phyloP scores from a whole-genome alignment of 2,888 invertebrate species.

The Axea sp. region DNA sequence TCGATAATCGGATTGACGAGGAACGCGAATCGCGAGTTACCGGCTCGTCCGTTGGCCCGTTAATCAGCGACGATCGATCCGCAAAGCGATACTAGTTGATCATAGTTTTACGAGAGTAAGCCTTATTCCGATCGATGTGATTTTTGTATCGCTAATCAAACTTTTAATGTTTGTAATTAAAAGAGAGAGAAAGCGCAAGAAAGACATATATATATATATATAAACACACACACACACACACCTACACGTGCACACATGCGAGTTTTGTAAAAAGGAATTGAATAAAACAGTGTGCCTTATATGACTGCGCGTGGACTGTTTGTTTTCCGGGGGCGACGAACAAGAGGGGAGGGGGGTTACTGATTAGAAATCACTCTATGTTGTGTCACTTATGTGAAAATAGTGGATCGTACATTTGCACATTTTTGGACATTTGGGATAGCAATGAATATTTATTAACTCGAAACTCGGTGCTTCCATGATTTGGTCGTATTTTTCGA shows the following conservation, averaged over 20 bases:
- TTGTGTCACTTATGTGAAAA: constrained; percentile 8
- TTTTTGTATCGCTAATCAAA: constrained; percentile 71
- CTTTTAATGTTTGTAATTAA: constrained; percentile 60
- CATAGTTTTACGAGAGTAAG: constrained; percentile 55
- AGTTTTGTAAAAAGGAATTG: constrained; percentile 23
- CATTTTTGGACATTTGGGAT: constrained; percentile 9
- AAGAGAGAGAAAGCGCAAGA: background rate
- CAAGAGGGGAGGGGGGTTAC: constrained; percentile 16
- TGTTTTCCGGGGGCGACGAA: constrained; percentile 25
- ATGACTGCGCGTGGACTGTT: constrained; percentile 27
- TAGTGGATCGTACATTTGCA: constrained; percentile 13
- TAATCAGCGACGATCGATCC: constrained; percentile 51
- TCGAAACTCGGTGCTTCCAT: too few species aligned
- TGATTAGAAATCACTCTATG: constrained; percentile 22
- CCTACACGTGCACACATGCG: too few species aligned
- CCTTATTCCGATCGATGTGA: constrained; percentile 70
- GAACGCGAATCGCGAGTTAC: constrained; percentile 58
- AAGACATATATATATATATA: too few species aligned
- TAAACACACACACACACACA: too few species aligned
- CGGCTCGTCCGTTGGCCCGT: constrained; percentile 51
- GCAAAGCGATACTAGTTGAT: constrained; percentile 47
- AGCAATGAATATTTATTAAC: constrained; percentile 16
- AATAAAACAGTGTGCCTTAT: constrained; percentile 27
- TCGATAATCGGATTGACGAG: constrained; percentile 55
- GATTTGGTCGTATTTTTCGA: too few species aligned